These are phyloP conservation scores for Drosophila santomea DNA, from an alignment of 1,140 invertebrate genomes.

Conservation along the genomic window DNA sequence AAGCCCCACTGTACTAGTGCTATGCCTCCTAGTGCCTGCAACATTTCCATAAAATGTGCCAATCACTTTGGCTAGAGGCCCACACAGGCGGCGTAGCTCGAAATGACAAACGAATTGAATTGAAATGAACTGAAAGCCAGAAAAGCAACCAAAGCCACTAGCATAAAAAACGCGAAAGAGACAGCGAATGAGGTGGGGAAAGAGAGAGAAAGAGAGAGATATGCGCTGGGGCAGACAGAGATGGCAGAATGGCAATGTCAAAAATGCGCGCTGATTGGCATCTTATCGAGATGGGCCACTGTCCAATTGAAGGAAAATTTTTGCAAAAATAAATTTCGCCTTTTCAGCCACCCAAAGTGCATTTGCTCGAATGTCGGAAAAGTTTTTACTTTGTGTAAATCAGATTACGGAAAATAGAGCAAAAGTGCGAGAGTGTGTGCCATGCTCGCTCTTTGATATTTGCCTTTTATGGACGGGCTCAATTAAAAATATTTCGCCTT, in stretches of 20 bases:
- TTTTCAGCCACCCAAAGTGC: conserved; percentile 69
- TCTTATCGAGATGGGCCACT: conserved; percentile 83
- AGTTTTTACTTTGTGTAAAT: conserved; percentile 60
- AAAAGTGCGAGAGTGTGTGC: conserved; percentile 24
- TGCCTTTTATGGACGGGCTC: conserved; percentile 63
- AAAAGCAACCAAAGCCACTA: conserved; percentile 18
- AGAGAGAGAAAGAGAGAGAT: conserved; percentile 5
- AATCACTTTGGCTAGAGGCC: conserved; percentile 66
- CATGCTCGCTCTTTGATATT: conserved; percentile 64
- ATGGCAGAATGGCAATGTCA: conserved; percentile 44
- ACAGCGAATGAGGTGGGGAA: conserved; percentile 6
- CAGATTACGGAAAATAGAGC: conserved; percentile 69
- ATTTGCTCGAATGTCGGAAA: conserved; percentile 51
- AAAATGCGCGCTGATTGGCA: conserved; percentile 80
- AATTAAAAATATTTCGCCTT: conserved; percentile 74
- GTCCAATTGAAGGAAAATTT: conserved; percentile 82
- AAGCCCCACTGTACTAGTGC: conserved; percentile 30
- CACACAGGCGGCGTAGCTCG: conserved; percentile 57
- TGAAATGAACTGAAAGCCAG: conserved; percentile 73
- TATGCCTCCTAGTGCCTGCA: conserved; percentile 48
- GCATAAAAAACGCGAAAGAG: conserved; percentile 3
- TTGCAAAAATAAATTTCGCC: conserved; percentile 78
- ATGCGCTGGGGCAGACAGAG: conserved; percentile 9
- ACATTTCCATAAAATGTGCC: conserved; percentile 80
- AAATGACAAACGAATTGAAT: conserved; percentile 82